These are phyloP conservation scores for Musca domestica DNA, from an alignment of 1,140 invertebrate species.

Conservation along the genomic window DNA sequence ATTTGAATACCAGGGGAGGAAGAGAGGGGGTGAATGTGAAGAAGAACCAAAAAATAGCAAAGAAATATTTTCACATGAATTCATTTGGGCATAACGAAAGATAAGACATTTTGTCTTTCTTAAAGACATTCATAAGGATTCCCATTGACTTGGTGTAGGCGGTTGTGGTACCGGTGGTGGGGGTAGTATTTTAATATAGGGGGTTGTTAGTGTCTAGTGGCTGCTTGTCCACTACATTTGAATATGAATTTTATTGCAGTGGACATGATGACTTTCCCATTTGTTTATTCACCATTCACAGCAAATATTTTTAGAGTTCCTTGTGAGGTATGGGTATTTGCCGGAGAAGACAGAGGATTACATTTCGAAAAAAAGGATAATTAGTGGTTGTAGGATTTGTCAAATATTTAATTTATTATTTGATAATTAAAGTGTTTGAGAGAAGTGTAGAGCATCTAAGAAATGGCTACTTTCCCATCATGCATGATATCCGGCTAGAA, in stretches of 20 bases:
- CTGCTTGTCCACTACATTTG: not conserved
- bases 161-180: not conserved
- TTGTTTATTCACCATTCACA: not conserved
- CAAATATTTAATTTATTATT: conserved; percentile 8
- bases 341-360: not conserved
- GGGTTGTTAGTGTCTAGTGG: not conserved
- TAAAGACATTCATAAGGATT: conserved; percentile 2
- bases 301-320: not conserved
- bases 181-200: not conserved
- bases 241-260: not conserved
- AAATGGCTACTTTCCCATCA: too few species aligned
- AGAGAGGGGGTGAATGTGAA: too few species aligned
- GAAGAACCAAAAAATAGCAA: not conserved
- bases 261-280: too few species aligned
- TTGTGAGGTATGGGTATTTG: not conserved
- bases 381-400: conserved; percentile 16
- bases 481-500: too few species aligned
- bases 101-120: conserved; percentile 2
- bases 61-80: conserved; percentile 46
- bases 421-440: not conserved
- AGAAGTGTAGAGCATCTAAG: not conserved
- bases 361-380: conserved; percentile 2
- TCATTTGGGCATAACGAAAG: conserved; percentile 39
- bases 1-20: too few species aligned
- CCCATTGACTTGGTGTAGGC: not conserved